Conservation (phyloP, 2,797 vertebrate species). For the Sardinella longiceps region DNA sequence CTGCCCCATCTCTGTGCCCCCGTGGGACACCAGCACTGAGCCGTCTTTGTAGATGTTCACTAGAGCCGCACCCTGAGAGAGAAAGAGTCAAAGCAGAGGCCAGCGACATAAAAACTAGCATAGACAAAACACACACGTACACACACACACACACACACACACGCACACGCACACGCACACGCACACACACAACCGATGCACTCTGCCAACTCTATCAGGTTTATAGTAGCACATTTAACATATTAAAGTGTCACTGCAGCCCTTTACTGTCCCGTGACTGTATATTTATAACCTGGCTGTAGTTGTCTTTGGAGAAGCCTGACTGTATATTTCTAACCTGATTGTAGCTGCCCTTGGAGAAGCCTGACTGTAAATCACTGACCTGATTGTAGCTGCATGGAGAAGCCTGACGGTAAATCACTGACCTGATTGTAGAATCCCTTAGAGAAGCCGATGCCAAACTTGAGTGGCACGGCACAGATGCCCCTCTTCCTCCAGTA, state of each 20-base stretch:
- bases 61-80: slow-evolving; percentile 69
- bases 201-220: too few relatives aligned
- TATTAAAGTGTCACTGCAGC: background rate
- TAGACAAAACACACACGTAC: background rate
- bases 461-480: slow-evolving; percentile 78
- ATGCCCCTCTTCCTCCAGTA: slow-evolving; percentile 82
- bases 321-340: too few relatives aligned
- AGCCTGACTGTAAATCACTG: too few relatives aligned
- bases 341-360: too few relatives aligned
- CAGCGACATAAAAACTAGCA: background rate
- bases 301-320: too few relatives aligned
- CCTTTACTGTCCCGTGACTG: background rate
- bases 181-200: background rate
- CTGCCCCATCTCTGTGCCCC: slow-evolving; percentile 75
- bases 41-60: slow-evolving; percentile 75
- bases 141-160: too few relatives aligned
- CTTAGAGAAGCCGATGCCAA: slow-evolving; percentile 70
- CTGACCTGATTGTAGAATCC: slow-evolving; percentile 77
- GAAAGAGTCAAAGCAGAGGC: too few relatives aligned
- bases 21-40: slow-evolving; percentile 72
- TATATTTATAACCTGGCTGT: too few relatives aligned
- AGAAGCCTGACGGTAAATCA: too few relatives aligned
- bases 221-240: background rate
- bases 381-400: too few relatives aligned
- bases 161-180: background rate